These are phyloP conservation scores for Tetragonula clypearis DNA, from an alignment of 1,140 invertebrate species.

Conservation along the genomic window DNA sequence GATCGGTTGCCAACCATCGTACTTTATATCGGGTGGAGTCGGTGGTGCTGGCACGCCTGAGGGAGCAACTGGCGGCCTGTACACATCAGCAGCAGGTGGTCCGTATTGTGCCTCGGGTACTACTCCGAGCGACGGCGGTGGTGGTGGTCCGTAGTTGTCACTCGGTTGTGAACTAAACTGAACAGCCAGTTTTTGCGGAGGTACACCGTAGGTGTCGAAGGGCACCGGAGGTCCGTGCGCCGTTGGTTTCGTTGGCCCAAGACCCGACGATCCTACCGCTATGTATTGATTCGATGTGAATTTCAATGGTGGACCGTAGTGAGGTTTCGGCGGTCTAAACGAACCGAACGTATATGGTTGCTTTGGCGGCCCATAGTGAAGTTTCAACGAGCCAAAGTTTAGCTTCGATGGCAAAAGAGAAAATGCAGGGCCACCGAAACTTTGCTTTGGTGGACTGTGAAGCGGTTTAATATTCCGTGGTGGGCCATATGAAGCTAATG, in stretches of 20 bases:
- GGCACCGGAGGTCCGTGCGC: constrained; percentile 74
- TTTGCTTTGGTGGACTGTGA: constrained; percentile 78
- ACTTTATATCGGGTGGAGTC: constrained; percentile 88
- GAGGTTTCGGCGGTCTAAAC: constrained; percentile 70
- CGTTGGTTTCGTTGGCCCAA: constrained; percentile 54
- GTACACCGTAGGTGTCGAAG: constrained; percentile 76
- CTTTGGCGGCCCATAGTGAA: constrained; percentile 80
- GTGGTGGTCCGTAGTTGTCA: constrained; percentile 80
- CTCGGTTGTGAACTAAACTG: constrained; percentile 80
- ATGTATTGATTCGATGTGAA: constrained; percentile 73
- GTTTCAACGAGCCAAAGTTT: constrained; percentile 80
- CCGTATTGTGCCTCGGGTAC: constrained; percentile 73
- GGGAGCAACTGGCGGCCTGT: constrained; percentile 83
- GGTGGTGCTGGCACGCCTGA: constrained; percentile 87
- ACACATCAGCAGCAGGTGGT: constrained; percentile 77
- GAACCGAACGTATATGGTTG: constrained; percentile 68
- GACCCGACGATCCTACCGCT: constrained; percentile 73
- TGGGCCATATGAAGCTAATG: constrained; percentile 75
- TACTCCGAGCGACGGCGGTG: constrained; percentile 53
- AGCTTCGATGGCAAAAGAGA: constrained; percentile 73
- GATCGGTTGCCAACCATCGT: constrained; percentile 93
- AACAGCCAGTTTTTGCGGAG: constrained; percentile 77
- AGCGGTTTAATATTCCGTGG: constrained; percentile 74
- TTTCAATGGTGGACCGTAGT: constrained; percentile 81
- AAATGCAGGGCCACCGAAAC: constrained; percentile 74